Conservation (phyloP, 1,140 invertebrate genomes). For the Papilio xuthus region DNA sequence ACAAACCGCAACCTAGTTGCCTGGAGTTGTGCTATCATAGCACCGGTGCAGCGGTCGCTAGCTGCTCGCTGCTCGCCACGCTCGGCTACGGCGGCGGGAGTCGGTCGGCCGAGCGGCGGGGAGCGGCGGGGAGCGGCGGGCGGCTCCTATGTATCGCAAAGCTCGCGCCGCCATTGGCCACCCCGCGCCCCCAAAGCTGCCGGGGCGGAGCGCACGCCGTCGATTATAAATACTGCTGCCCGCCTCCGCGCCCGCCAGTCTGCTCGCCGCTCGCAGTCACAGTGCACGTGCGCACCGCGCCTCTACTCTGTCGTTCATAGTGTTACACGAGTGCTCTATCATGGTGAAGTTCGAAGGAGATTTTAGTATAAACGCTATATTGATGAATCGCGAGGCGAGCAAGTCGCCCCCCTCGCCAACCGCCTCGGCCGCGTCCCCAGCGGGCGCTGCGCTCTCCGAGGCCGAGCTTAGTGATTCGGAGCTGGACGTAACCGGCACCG, state of each 20-base stretch:
- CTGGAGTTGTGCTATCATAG: neutral
- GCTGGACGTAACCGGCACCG: conserved; percentile 89
- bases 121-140: conserved; percentile 48
- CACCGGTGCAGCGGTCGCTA: neutral
- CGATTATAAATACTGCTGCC: conserved; percentile 61
- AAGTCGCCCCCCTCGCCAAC: conserved; percentile 67
- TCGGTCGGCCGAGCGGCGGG: neutral
- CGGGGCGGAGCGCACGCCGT: conserved; percentile 52
- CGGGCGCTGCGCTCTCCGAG: conserved; percentile 64
- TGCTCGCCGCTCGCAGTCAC: conserved; percentile 59
- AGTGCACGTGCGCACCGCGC: conserved; percentile 57
- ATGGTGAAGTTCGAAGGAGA: conserved; percentile 81
- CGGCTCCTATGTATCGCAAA: conserved; percentile 64
- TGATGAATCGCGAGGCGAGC: conserved; percentile 66
- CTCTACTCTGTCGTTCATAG: conserved; percentile 47
- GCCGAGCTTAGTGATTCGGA: conserved; percentile 83
- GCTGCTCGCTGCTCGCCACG: too few relatives aligned
- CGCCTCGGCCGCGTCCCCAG: conserved; percentile 62
- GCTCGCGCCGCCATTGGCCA: conserved; percentile 60
- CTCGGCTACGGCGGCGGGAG: neutral
- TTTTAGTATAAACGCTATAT: conserved; percentile 78
- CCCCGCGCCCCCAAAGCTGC: conserved; percentile 47
- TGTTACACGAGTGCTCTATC: conserved; percentile 60
- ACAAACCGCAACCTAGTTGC: neutral
- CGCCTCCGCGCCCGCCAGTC: conserved; percentile 75